These are phyloP conservation scores for Drosophila tsacasi DNA, from an alignment of 1,140 invertebrate genomes.

Conservation along the genomic window DNA sequence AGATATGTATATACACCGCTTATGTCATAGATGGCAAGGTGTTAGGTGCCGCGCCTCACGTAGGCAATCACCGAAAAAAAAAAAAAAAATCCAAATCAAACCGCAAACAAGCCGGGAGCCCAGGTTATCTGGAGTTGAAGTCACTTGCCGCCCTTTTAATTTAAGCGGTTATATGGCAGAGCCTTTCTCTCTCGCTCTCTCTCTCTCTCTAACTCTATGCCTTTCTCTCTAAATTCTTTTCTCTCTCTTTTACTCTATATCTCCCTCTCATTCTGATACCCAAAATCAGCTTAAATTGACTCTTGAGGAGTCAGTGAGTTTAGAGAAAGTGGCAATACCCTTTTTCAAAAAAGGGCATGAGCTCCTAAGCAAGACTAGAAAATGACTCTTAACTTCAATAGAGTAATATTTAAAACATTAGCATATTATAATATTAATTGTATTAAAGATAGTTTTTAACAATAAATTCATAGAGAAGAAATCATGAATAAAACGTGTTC, in stretches of 20 bases:
- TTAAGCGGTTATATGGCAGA: conserved; percentile 3
- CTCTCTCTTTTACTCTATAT: not conserved
- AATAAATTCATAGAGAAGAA: not conserved
- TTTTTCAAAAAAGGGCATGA: not conserved
- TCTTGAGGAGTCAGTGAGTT: conserved; percentile 2
- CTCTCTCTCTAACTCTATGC: not conserved
- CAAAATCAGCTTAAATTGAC: conserved; percentile 5
- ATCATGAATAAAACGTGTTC: not conserved
- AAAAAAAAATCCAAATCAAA: conserved; percentile 31
- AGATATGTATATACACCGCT: conserved; percentile 23
- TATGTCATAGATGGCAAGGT: conserved; percentile 66
- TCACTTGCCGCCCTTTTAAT: conserved; percentile 44
- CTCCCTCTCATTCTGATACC: conserved; percentile 2
- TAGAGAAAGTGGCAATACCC: conserved; percentile 17
- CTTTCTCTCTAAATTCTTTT: not conserved
- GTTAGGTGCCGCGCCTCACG: conserved; percentile 58
- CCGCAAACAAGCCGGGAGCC: conserved; percentile 20
- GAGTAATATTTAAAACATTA: not conserved
- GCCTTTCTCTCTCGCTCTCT: conserved; percentile 14
- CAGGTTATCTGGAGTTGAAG: conserved; percentile 18
- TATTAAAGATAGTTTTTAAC: not conserved
- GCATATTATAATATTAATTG: not conserved
- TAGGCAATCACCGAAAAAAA: conserved; percentile 45
- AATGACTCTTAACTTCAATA: not conserved
- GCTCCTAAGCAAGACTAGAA: too few relatives aligned